Percentiles rank a stretch among this genome's conserved stretches.
Evolutionary conservation across 2,888 invertebrate species (phyloP).

Genomic region (Drosophila peninsularis): DNA sequence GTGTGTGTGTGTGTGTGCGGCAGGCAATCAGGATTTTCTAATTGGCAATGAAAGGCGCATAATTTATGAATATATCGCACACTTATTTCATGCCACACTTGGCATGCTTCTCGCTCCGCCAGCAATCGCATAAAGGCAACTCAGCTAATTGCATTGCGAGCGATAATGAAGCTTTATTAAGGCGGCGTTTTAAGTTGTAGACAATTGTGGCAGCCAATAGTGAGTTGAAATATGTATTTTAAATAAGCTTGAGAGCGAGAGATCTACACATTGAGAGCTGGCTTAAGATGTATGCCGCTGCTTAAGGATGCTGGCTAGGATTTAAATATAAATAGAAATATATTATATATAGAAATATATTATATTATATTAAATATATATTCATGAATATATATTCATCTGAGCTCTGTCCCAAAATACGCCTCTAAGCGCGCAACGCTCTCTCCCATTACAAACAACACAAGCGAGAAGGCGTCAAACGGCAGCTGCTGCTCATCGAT

Average conservation of each 20-base stretch:
- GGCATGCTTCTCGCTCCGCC: conserved; percentile 3
- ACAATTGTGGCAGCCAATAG: neutral
- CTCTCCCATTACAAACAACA: no score
- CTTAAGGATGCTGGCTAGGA: no score
- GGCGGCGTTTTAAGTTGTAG: neutral
- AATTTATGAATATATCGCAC: conserved; percentile 75
- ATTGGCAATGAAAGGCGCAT: conserved; percentile 78
- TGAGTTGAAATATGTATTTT: neutral
- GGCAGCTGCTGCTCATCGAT: no score
- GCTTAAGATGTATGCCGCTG: neutral
- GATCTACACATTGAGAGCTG: neutral
- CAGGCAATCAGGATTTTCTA: conserved; percentile 70
- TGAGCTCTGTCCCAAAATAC: no score
- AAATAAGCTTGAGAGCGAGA: neutral
- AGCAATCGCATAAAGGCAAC: conserved; percentile 5
- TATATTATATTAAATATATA: no score
- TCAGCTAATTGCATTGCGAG: conserved; percentile 18
- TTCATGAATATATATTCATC: no score
- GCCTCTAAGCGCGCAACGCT: no score
- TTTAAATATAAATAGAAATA: no score
- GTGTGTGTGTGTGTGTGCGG: conserved; percentile 27
- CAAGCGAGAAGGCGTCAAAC: no score
- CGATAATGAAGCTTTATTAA: conserved; percentile 13
- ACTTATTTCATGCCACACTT: conserved; percentile 70
- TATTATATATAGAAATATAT: no score